Percentiles rank a stretch among this genome's conserved stretches.
phyloP scores from a whole-genome alignment of 2,888 invertebrate genomes.

The Ennomos fuscantarius region DNA sequence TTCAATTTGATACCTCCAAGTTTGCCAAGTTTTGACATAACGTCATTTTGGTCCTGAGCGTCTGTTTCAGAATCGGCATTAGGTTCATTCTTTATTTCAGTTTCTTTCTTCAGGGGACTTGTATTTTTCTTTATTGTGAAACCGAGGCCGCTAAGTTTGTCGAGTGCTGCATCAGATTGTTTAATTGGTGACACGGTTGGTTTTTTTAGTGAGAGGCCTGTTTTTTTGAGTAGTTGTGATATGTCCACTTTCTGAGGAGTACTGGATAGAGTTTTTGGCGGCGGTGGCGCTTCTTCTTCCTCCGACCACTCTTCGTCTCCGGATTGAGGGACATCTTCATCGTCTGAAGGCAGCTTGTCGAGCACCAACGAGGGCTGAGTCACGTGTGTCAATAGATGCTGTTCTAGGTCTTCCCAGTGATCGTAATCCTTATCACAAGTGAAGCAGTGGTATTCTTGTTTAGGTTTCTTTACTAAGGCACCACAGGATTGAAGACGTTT shows the following conservation, averaged over 20 bases:
- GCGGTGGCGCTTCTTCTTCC: slow-evolving; percentile 67
- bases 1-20: slow-evolving; percentile 79
- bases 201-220: slow-evolving; percentile 71
- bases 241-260: slow-evolving; percentile 77
- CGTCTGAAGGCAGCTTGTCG: slow-evolving; percentile 82
- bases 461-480: slow-evolving; percentile 69
- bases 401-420: slow-evolving; percentile 73
- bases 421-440: slow-evolving; percentile 82
- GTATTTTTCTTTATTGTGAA: slow-evolving; percentile 75
- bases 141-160: slow-evolving; percentile 75
- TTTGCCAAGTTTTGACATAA: slow-evolving; percentile 72
- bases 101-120: slow-evolving; percentile 72
- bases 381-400: slow-evolving; percentile 84
- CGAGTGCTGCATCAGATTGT: slow-evolving; percentile 64
- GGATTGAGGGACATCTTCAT: slow-evolving; percentile 70
- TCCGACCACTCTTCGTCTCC: slow-evolving; percentile 80
- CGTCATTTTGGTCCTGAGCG: slow-evolving; percentile 43
- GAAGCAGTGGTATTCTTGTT: slow-evolving; percentile 73
- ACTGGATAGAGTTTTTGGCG: slow-evolving; percentile 44
- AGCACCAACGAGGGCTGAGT: slow-evolving; percentile 80
- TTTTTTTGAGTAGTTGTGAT: slow-evolving; percentile 70
- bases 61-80: slow-evolving; percentile 23
- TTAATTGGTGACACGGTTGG: slow-evolving; percentile 49
- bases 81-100: slow-evolving; percentile 49
- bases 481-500: slow-evolving; percentile 71